Evolutionary conservation across 2,888 invertebrate genomes (phyloP).

Genomic region (Ernsta delagoae): DNA sequence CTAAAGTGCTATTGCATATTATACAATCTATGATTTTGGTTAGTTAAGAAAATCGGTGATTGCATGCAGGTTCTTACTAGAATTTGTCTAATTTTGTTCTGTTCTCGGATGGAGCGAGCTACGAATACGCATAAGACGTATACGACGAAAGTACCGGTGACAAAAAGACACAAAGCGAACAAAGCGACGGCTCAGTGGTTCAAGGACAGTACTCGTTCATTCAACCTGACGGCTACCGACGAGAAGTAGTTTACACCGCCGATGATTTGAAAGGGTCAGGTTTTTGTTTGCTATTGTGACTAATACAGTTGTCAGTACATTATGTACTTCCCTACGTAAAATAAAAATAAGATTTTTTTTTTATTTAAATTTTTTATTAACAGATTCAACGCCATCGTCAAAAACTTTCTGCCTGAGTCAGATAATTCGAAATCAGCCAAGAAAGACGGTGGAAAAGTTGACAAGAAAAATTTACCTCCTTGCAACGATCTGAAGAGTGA

Average conservation of each 20-base stretch:
- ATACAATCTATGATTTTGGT: not conserved
- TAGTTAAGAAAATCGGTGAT: not conserved
- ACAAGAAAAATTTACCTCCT: slow-evolving; percentile 44
- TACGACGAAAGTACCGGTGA: slow-evolving; percentile 84
- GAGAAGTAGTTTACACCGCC: slow-evolving; percentile 82
- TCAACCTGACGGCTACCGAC: slow-evolving; percentile 81
- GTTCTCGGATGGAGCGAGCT: slow-evolving; percentile 57
- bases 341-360: too few species aligned
- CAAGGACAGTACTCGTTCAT: slow-evolving; percentile 81
- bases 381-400: slow-evolving; percentile 76
- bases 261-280: slow-evolving; percentile 77
- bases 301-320: too few species aligned
- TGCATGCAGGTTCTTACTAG: not conserved
- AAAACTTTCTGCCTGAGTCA: slow-evolving; percentile 60
- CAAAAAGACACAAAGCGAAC: slow-evolving; percentile 79
- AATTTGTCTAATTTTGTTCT: not conserved
- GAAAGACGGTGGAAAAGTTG: slow-evolving; percentile 38
- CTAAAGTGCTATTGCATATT: not conserved
- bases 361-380: not conserved
- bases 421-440: slow-evolving; percentile 36
- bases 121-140: slow-evolving; percentile 81
- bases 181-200: slow-evolving; percentile 80
- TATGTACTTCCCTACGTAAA: too few species aligned
- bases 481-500: slow-evolving; percentile 60
- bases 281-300: not conserved